These are phyloP conservation scores for Athalia circularis DNA, from an alignment of 2,888 invertebrate species.

Conservation along the genomic window DNA sequence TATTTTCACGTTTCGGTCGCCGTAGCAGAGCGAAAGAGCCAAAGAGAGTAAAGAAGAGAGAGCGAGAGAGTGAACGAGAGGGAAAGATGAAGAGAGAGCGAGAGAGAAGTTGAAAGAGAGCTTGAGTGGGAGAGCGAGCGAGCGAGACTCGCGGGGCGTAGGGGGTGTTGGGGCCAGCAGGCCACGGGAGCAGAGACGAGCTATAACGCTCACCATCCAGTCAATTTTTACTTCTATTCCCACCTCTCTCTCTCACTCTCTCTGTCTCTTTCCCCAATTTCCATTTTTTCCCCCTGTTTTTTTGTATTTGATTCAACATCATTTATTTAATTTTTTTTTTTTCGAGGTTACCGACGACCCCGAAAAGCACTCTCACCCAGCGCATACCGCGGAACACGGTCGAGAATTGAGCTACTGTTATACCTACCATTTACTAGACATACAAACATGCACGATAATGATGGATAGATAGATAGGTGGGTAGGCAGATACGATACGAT, in stretches of 20 bases:
- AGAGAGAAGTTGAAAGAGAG: slow-evolving; percentile 21
- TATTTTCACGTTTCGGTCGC: slow-evolving; percentile 41
- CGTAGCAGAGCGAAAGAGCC: slow-evolving; percentile 33
- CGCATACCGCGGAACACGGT: slow-evolving; percentile 34
- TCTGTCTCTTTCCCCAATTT: slow-evolving; percentile 29
- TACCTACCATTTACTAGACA: slow-evolving; percentile 35
- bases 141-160: slow-evolving; percentile 43
- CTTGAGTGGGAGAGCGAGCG: neutral
- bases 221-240: slow-evolving; percentile 29
- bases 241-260: slow-evolving; percentile 39
- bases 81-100: slow-evolving; percentile 36
- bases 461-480: slow-evolving; percentile 8
- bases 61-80: slow-evolving; percentile 36
- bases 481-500: slow-evolving; percentile 9
- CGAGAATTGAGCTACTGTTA: slow-evolving; percentile 40
- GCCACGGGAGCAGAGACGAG: slow-evolving; percentile 48
- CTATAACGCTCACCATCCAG: slow-evolving; percentile 46
- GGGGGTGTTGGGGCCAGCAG: slow-evolving; percentile 44
- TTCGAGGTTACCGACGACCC: too few species aligned
- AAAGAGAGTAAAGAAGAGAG: slow-evolving; percentile 16
- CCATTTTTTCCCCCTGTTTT: too few species aligned
- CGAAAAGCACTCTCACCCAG: slow-evolving; percentile 37
- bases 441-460: too few species aligned
- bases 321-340: neutral
- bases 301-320: too few species aligned